These are phyloP conservation scores for Micrasema longulum DNA, from an alignment of 1,140 invertebrate genomes.

Conservation along the genomic window DNA sequence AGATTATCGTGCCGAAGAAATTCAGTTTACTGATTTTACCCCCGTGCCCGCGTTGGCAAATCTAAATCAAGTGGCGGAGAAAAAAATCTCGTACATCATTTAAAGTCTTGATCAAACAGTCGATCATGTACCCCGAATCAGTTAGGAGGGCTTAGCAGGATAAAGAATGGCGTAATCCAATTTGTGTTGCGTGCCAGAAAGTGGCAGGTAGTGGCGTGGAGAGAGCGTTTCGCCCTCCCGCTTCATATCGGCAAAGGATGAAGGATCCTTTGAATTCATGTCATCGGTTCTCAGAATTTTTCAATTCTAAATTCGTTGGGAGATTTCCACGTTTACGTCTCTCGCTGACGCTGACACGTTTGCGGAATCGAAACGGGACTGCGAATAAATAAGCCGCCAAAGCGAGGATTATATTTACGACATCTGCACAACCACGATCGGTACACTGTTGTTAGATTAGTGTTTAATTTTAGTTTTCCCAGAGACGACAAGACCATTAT, in stretches of 20 bases:
- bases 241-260: slow-evolving; percentile 9
- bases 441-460: neutral
- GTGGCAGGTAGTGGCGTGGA: no score
- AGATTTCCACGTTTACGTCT: slow-evolving; percentile 24
- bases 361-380: slow-evolving; percentile 17
- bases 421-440: slow-evolving; percentile 35
- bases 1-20: no score
- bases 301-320: slow-evolving; percentile 34
- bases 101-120: slow-evolving; percentile 31
- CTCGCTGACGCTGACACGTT: slow-evolving; percentile 25
- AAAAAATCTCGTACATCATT: slow-evolving; percentile 1
- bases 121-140: neutral
- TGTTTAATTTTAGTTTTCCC: no score
- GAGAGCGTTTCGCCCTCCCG: neutral
- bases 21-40: no score
- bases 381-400: slow-evolving; percentile 36
- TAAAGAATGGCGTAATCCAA: slow-evolving; percentile 33
- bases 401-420: slow-evolving; percentile 43
- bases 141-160: slow-evolving; percentile 10
- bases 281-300: slow-evolving; percentile 35
- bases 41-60: no score
- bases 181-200: slow-evolving; percentile 13
- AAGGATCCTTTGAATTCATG: slow-evolving; percentile 29
- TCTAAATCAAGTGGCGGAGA: neutral
- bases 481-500: no score